Percentiles rank a stretch among this genome's conserved stretches.
Evolutionary conservation across 2,888 invertebrate species (phyloP).

Genomic region (Formica aserva): DNA sequence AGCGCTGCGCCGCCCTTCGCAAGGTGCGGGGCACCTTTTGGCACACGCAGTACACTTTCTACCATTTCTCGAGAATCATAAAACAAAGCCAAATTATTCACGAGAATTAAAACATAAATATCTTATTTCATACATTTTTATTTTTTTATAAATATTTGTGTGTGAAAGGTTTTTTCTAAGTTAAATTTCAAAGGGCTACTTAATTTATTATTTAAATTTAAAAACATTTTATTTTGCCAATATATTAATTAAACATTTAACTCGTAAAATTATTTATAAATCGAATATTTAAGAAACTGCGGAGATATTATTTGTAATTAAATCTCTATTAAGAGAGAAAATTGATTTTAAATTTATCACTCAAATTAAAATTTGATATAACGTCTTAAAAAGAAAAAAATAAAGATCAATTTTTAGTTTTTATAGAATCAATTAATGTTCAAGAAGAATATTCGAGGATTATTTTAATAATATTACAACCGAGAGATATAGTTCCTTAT

Average conservation of each 20-base stretch:
- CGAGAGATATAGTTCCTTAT: background rate
- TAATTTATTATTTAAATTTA: background rate
- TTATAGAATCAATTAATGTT: background rate
- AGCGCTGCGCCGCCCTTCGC: slow-evolving; percentile 42
- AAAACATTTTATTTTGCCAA: background rate
- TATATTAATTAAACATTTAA: background rate
- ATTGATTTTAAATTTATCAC: background rate
- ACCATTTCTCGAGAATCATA: background rate
- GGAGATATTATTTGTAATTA: background rate
- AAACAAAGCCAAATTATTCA: background rate
- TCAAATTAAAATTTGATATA: background rate
- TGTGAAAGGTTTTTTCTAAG: background rate
- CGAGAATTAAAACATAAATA: background rate
- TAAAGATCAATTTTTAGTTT: background rate
- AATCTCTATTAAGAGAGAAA: background rate
- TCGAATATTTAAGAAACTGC: background rate
- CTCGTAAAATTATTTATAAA: background rate
- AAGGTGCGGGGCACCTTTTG: slow-evolving; percentile 42
- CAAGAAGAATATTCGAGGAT: background rate
- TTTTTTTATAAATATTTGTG: background rate
- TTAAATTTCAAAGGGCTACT: background rate
- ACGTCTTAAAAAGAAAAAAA: background rate
- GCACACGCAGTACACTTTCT: slow-evolving; percentile 35
- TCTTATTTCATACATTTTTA: background rate
- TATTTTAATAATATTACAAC: background rate